These are phyloP conservation scores for Hirundo rustica DNA, from an alignment of 2,797 vertebrate species.

Conservation along the genomic window DNA sequence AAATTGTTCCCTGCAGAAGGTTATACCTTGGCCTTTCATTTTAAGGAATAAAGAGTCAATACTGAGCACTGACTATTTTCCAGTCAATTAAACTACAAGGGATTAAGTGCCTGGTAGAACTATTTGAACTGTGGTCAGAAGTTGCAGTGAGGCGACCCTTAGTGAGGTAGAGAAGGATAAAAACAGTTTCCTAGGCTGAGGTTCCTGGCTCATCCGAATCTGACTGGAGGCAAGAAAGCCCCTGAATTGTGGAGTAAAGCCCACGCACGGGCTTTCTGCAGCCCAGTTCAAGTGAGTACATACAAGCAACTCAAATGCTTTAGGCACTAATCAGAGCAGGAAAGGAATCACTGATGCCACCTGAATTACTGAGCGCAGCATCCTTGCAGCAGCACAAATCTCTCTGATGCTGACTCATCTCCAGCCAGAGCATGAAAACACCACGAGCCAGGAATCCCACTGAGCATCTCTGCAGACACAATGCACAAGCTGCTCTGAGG, in stretches of 20 bases:
- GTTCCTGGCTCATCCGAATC: neutral
- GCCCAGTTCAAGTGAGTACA: neutral
- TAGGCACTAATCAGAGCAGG: neutral
- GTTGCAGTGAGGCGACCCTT: neutral
- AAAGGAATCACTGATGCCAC: neutral
- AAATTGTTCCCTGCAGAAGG: neutral
- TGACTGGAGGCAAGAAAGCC: neutral
- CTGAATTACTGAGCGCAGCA: neutral
- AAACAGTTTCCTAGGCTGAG: neutral
- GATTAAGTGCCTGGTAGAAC: neutral
- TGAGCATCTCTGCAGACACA: neutral
- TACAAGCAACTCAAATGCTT: neutral
- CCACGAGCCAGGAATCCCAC: neutral
- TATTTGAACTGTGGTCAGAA: neutral
- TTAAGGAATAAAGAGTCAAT: neutral
- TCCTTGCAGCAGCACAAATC: neutral
- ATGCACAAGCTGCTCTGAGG: neutral
- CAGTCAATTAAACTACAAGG: neutral
- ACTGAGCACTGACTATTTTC: neutral
- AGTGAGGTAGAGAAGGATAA: neutral
- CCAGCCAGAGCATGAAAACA: neutral
- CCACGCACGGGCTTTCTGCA: neutral
- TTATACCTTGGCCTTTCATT: neutral
- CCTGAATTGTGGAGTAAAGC: neutral
- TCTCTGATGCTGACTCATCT: slow-evolving; percentile 4